These are phyloP conservation scores for Parasteatoda lunata DNA, from an alignment of 2,888 invertebrate species.

Conservation along the genomic window DNA sequence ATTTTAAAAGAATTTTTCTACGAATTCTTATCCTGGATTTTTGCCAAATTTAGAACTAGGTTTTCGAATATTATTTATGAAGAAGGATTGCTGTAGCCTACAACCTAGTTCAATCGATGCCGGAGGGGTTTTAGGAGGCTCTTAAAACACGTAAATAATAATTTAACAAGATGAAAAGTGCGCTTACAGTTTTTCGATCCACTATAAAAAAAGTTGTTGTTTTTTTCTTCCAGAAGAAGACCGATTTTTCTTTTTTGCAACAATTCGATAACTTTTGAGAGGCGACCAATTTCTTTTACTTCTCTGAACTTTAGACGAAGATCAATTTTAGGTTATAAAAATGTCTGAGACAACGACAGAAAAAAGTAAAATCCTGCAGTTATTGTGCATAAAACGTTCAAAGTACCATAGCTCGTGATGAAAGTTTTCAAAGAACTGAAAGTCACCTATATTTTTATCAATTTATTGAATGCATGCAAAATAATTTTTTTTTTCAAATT, in stretches of 20 bases:
- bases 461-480: too few species aligned
- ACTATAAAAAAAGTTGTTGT: not conserved
- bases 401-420: too few species aligned
- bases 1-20: conserved; percentile 50
- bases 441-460: too few species aligned
- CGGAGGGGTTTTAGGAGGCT: not conserved
- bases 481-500: too few species aligned
- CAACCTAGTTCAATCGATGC: conserved; percentile 22
- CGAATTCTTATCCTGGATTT: conserved; percentile 10
- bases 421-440: too few species aligned
- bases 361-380: not conserved
- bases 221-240: not conserved
- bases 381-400: too few species aligned
- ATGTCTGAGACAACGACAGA: not conserved
- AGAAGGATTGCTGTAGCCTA: not conserved
- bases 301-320: not conserved
- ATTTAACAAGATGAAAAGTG: conserved; percentile 36
- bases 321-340: not conserved
- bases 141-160: conserved; percentile 26
- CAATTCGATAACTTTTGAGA: not conserved
- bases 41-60: conserved; percentile 38
- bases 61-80: conserved; percentile 54
- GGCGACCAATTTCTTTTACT: not conserved
- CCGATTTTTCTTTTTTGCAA: not conserved
- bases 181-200: not conserved